phyloP scores from a whole-genome alignment of 2,113 vertebrate species.

The Alouatta palliata region DNA sequence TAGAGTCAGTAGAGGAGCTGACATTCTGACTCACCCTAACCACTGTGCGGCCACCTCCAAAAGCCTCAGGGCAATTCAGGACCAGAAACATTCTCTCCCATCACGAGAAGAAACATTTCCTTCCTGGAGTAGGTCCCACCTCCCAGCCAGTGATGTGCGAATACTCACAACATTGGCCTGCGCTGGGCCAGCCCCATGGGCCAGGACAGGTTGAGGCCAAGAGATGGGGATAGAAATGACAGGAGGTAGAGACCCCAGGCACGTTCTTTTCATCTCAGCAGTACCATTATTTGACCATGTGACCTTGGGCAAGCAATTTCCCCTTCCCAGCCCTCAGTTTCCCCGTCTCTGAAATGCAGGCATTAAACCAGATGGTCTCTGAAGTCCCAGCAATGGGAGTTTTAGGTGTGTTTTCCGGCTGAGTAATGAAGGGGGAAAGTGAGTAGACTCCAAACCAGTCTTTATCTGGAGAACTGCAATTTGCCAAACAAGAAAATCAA shows the following conservation, averaged over 20 bases:
- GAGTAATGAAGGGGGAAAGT: slow-evolving; percentile 59
- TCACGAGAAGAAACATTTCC: neutral
- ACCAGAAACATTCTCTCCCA: neutral
- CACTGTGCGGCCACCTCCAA: neutral
- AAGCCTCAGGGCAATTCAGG: neutral
- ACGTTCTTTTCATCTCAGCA: neutral
- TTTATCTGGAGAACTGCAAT: slow-evolving; percentile 75
- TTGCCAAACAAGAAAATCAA: slow-evolving; percentile 81
- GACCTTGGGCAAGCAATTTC: neutral
- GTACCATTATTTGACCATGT: neutral
- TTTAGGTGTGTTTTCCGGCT: slow-evolving; percentile 67
- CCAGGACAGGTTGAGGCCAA: neutral
- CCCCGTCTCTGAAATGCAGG: slow-evolving; percentile 2
- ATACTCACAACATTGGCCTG: neutral
- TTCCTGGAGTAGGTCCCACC: neutral
- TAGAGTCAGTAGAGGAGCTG: neutral
- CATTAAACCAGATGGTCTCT: neutral
- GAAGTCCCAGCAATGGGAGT: neutral
- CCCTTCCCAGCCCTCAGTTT: neutral
- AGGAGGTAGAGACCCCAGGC: neutral
- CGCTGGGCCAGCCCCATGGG: neutral
- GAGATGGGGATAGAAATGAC: neutral
- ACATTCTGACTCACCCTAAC: neutral
- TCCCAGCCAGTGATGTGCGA: neutral
- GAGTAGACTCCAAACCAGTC: slow-evolving; percentile 66